phyloP scores from a whole-genome alignment of 2,888 invertebrate genomes.

The Xylota sylvarum region DNA sequence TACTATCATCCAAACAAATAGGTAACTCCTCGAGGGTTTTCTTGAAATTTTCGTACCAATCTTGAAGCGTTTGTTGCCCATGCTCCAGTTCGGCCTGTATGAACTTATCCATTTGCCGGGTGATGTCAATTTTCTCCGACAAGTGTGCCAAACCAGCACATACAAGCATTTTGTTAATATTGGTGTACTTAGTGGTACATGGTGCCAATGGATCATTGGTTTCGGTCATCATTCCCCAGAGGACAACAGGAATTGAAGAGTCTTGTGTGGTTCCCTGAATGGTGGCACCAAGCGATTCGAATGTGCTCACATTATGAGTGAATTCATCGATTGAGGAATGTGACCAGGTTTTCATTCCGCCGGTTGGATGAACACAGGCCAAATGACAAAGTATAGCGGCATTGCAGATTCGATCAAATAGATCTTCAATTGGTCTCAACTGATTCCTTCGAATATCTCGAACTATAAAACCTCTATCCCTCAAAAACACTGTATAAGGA shows the following conservation, averaged over 20 bases:
- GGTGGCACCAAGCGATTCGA: constrained; percentile 83
- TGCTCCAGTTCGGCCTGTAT: constrained; percentile 77
- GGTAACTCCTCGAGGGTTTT: constrained; percentile 80
- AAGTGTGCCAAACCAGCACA: constrained; percentile 87
- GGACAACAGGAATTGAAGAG: constrained; percentile 87
- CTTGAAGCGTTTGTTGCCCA: constrained; percentile 78
- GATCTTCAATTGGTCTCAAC: constrained; percentile 86
- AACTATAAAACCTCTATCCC: constrained; percentile 87
- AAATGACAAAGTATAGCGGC: constrained; percentile 89
- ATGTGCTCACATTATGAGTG: constrained; percentile 86
- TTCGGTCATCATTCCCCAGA: constrained; percentile 88
- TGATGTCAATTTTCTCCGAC: constrained; percentile 80
- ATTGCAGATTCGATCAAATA: constrained; percentile 86
- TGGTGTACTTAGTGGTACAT: constrained; percentile 87
- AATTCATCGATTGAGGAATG: constrained; percentile 86
- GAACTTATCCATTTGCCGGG: constrained; percentile 78
- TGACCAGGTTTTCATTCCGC: constrained; percentile 85
- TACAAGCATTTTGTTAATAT: constrained; percentile 88
- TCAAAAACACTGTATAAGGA: constrained; percentile 86
- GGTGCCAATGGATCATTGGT: constrained; percentile 89
- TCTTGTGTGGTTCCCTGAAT: constrained; percentile 78
- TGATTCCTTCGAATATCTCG: constrained; percentile 85
- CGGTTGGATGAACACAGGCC: constrained; percentile 89
- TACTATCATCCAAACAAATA: constrained; percentile 20
- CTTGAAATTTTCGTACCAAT: constrained; percentile 77